Evolutionary conservation across 2,113 vertebrate species (phyloP), one percentile per base, ranked within the genome.

Genomic region (Oxygymnocypris stewartii): DNA sequence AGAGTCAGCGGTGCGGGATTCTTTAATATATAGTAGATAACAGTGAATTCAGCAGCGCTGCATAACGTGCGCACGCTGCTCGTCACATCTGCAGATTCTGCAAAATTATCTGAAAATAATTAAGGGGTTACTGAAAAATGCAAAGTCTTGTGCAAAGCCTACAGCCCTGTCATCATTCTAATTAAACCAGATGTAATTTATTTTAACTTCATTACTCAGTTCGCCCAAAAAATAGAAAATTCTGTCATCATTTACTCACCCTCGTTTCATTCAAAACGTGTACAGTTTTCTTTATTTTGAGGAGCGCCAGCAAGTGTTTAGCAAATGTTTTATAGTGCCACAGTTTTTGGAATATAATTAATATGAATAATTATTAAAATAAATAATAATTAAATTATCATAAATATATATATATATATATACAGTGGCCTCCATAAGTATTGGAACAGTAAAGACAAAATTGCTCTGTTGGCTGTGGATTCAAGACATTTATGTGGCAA

Each of bases 31-130:
- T 44, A 40, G 23, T 20, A 61, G 18, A 84, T 42, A 75, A 44
- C 44, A 28, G 82, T 61, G 82, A 57, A 84, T 28, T 74, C 35
- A 14, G 69, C 31, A 84, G 82, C 42, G 6, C 65, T 83, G 81
- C 63, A 47, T 9, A 51, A 20, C 14, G 18, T 61, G 16, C 7
- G 59, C 7, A 3, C 16, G 2, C 23, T 20, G 16, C 42, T 28
- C 59, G 8, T 67, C 18, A 31, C 25, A 10, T 47, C n/a, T 82
- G 79, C 79, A 44, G 61, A 82, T 67, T 67, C 42, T 47, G 79
- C 61, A 8, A 42, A 82, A 47, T 63, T 49, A 42, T 65, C n/a
- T 10, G 40, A 63, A 80, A 49, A 63, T 61, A 42, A 67, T 67
- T 47, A 67, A 47, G 79, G 10, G 61, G 42, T 67, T 42, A 65